These are phyloP conservation scores for Lacerta viridis DNA, from an alignment of 2,797 vertebrate genomes.

Conservation along the genomic window DNA sequence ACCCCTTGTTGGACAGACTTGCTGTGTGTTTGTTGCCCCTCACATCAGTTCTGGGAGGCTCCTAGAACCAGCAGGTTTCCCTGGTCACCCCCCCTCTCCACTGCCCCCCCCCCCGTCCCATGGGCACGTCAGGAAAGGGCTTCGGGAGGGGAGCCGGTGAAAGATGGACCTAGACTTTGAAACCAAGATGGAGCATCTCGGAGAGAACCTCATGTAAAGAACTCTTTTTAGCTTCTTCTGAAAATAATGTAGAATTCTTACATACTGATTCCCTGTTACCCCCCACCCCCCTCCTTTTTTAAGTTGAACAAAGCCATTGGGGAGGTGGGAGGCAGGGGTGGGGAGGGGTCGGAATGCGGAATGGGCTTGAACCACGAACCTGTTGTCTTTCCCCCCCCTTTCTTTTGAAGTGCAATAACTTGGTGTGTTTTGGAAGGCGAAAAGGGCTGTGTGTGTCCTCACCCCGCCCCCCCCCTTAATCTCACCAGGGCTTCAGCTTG, in stretches of 20 bases:
- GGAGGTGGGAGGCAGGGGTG: slow-evolving; percentile 36
- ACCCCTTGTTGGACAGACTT: slow-evolving; percentile 47
- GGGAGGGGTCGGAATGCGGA: slow-evolving; percentile 1
- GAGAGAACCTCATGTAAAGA: slow-evolving; percentile 66
- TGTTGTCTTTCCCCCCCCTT: slow-evolving; percentile 56
- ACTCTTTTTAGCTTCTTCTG: slow-evolving; percentile 44
- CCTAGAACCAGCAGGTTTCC: slow-evolving; percentile 24
- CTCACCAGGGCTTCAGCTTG: slow-evolving; percentile 25
- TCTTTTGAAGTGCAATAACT: slow-evolving; percentile 84
- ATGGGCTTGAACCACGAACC: slow-evolving; percentile 73
- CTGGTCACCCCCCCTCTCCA: not conserved
- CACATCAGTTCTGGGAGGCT: not conserved
- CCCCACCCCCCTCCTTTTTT: not conserved
- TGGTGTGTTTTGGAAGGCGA: slow-evolving; percentile 77
- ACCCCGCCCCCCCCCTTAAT: slow-evolving; percentile 52
- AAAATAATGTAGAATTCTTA: slow-evolving; percentile 58
- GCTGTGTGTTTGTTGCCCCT: not conserved
- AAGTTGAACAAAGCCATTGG: slow-evolving; percentile 80
- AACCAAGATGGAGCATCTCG: slow-evolving; percentile 29
- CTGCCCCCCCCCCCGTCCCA: not conserved
- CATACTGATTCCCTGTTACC: slow-evolving; percentile 23
- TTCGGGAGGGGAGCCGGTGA: slow-evolving; percentile 25
- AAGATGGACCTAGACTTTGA: not conserved
- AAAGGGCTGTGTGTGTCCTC: slow-evolving; percentile 62
- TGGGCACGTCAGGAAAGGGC: slow-evolving; percentile 2